Conservation (phyloP, 2,797 vertebrate species). For the Eulemur mongoz region DNA sequence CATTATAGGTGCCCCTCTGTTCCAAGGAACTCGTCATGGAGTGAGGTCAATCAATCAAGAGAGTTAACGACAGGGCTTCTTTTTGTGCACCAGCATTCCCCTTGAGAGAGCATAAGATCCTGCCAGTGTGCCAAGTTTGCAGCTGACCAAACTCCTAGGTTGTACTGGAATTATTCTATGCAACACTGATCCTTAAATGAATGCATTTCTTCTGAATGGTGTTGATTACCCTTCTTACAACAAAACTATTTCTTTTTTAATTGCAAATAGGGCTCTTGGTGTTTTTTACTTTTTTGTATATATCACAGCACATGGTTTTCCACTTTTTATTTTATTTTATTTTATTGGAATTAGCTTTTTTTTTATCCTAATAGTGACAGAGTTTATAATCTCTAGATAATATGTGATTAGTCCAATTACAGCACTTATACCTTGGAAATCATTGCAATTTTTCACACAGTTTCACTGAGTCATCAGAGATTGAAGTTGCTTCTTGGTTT, state of each 20-base stretch:
- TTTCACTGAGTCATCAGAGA: conserved; percentile 73
- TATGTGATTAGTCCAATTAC: conserved; percentile 65
- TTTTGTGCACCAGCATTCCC: conserved; percentile 66
- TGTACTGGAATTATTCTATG: conserved; percentile 97
- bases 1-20: neutral
- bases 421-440: conserved; percentile 71
- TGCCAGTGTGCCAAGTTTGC: conserved; percentile 90
- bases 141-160: conserved; percentile 88
- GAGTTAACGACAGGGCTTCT: conserved; percentile 35
- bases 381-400: conserved; percentile 77
- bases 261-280: conserved; percentile 81
- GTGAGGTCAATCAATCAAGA: neutral
- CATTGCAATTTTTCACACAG: conserved; percentile 71
- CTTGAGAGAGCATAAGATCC: conserved; percentile 78
- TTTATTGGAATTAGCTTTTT: conserved; percentile 77
- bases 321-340: conserved; percentile 77
- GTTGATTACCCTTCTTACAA: conserved; percentile 82
- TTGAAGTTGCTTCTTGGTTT: conserved; percentile 76
- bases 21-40: neutral
- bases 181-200: conserved; percentile 89
- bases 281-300: conserved; percentile 86
- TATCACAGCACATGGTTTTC: conserved; percentile 79
- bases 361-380: conserved; percentile 77
- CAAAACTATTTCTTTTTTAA: conserved; percentile 80
- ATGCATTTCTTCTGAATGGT: conserved; percentile 82